Conservation (phyloP, 2,113 vertebrate species). For the Bungarus multicinctus region DNA sequence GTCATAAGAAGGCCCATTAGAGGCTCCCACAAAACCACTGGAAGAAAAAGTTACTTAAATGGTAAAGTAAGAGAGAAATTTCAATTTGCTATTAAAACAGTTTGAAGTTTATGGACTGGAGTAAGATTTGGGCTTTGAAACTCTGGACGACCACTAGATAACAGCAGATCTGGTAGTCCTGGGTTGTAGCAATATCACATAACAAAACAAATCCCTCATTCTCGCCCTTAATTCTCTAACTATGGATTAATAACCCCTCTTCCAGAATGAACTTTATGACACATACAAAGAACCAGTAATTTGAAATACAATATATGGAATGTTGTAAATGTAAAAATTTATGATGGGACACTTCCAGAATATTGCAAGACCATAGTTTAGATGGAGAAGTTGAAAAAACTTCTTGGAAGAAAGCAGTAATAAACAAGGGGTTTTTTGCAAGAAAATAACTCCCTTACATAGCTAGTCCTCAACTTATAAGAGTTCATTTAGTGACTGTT, state of each 20-base stretch:
- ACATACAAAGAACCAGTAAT: not conserved
- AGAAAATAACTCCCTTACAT: not conserved
- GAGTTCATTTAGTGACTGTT: not conserved
- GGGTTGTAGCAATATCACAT: not conserved
- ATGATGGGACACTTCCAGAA: not conserved
- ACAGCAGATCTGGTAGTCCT: not conserved
- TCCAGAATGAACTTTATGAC: not conserved
- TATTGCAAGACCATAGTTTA: not conserved
- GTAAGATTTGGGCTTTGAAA: not conserved
- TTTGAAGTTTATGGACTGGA: not conserved
- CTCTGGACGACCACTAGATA: not conserved
- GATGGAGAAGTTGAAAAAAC: not conserved
- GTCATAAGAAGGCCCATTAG: not conserved
- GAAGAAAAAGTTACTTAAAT: not conserved
- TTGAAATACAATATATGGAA: not conserved
- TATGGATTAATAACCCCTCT: not conserved
- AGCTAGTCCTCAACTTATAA: not conserved
- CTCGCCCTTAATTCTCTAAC: not conserved
- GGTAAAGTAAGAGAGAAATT: not conserved
- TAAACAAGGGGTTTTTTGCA: not conserved
- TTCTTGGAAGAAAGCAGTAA: not conserved
- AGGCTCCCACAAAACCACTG: not conserved
- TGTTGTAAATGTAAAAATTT: not conserved
- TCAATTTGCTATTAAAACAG: not conserved
- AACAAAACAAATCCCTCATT: not conserved